These are phyloP conservation scores for Pyxicephalus adspersus DNA, from an alignment of 2,113 vertebrate species.

Conservation along the genomic window DNA sequence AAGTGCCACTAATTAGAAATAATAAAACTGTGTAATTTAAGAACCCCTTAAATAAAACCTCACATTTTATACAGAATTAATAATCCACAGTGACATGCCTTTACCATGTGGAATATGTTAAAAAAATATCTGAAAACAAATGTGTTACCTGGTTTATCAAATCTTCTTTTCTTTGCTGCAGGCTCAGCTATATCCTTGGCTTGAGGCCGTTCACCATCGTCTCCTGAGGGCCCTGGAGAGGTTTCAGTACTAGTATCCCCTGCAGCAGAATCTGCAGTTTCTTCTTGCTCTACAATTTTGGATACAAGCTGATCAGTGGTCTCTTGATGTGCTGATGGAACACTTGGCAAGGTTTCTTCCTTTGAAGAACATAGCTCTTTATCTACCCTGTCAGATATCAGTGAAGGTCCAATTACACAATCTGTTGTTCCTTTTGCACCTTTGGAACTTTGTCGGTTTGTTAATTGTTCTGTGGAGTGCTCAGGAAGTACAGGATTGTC, in stretches of 20 bases:
- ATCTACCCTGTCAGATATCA: neutral
- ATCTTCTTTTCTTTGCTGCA: neutral
- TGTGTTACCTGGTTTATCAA: constrained; percentile 59
- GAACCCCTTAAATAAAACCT: constrained; percentile 1
- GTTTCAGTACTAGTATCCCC: neutral
- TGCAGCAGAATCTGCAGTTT: fast-evolving
- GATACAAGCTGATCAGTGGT: neutral
- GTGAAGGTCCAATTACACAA: neutral
- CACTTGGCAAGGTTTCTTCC: neutral
- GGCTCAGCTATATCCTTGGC: constrained; percentile 39
- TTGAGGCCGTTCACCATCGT: neutral
- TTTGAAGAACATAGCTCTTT: neutral
- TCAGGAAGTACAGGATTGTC: neutral
- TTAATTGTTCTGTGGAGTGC: neutral
- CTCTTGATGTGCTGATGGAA: neutral
- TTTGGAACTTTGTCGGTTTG: neutral
- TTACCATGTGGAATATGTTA: too few species aligned
- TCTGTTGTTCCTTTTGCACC: neutral
- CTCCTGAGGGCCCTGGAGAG: neutral
- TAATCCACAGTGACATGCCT: too few species aligned
- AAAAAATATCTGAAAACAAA: too few species aligned
- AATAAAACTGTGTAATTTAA: constrained; percentile 65
- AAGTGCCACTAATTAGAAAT: too few species aligned
- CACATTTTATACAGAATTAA: too few species aligned
- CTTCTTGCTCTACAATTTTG: neutral